Base-by-base conservation (phyloP, 2,113 vertebrate genomes). In the Propithecus coquereli region DNA sequence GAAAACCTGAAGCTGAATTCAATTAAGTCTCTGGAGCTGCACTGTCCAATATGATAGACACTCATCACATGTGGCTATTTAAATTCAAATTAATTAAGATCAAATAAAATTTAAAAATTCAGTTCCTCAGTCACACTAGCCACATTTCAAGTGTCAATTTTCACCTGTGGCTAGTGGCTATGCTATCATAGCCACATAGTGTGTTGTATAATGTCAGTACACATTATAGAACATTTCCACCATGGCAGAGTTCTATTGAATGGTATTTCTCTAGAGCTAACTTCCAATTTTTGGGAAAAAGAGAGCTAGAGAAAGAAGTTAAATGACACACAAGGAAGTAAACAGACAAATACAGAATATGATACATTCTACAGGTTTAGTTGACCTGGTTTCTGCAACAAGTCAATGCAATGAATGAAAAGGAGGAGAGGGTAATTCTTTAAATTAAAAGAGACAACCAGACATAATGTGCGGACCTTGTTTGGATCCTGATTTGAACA, bases 361-460 rank as follows among this genome's bases (percentile, higher is more conserved):
- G 73, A 79, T 87, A 79, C 52, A 59, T 66, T 94, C 32, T 83
- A 37, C 17, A 50, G 63, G 70, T 81, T 91, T 84, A 77, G 59
- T 87, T 95, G 91, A 68, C 74, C 50, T 8, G 2, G 9, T 63
- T 90, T 94, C 87, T 59, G 40, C 63, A 80, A 90, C 63, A 81
- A 93, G 43, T 87, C 90, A 86, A 84, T 59, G n/a, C 27, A 80
- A 84, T 43, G 68, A 87, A 88, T 73, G 74, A 82, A 95, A 96
- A 93, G 37, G 27, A 34, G 52, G 50, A 61, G 14, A 8, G 3
- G 47, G 65, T n/a, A 68, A 59, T 74, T 37, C 7, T 85, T 65
- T 79, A 89, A 61, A 81, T 34, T 50, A 66, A 91, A 84, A 95
- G 22, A 76, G 74, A 74, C 54, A 74, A 86, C 11, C 54, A 73